These are phyloP conservation scores for Ceratina australensis DNA, from an alignment of 1,140 invertebrate species.

Conservation along the genomic window DNA sequence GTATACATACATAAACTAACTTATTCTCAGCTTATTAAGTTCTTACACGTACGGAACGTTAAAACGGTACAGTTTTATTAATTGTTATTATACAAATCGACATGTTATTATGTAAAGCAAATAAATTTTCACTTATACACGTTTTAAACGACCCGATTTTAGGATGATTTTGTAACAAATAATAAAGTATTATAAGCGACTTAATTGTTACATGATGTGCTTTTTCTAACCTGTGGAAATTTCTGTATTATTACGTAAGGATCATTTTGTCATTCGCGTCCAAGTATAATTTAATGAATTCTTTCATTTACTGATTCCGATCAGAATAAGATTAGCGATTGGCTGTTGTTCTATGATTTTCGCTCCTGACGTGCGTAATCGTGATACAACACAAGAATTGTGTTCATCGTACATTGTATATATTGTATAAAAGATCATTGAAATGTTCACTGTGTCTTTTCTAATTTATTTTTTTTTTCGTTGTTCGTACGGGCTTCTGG, in stretches of 20 bases:
- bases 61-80: background rate
- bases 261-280: background rate
- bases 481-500: background rate
- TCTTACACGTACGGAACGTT: background rate
- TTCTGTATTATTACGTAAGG: conserved; percentile 11
- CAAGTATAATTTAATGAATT: conserved; percentile 8
- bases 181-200: conserved; percentile 44
- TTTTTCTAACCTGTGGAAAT: conserved; percentile 12
- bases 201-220: conserved; percentile 24
- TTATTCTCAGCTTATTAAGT: conserved; percentile 6
- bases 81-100: conserved; percentile 3
- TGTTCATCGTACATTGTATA: conserved; percentile 12
- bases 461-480: background rate
- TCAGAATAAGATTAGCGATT: background rate
- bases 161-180: conserved; percentile 25
- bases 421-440: conserved; percentile 21
- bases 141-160: conserved; percentile 9
- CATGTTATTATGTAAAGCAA: conserved; percentile 20
- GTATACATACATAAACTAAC: conserved; percentile 1
- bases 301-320: background rate
- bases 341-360: background rate
- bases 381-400: background rate
- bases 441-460: background rate
- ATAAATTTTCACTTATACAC: conserved; percentile 17
- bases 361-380: background rate